These are phyloP conservation scores for Hydriomena furcata DNA, from an alignment of 2,888 invertebrate genomes.

Conservation along the genomic window DNA sequence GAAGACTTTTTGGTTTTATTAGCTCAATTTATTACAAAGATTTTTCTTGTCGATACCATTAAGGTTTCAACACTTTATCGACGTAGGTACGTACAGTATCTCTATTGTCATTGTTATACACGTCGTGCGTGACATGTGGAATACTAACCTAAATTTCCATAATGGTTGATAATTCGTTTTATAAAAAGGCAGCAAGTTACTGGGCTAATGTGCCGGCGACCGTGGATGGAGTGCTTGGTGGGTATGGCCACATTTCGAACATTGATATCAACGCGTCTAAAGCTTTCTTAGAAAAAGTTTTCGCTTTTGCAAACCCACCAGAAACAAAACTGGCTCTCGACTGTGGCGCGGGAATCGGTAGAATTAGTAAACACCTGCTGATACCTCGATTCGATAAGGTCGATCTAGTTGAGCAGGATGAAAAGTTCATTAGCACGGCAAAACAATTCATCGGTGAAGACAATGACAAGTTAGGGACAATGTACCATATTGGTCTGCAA, in stretches of 20 bases:
- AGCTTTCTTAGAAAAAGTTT: conserved; percentile 86
- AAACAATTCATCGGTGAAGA: conserved; percentile 70
- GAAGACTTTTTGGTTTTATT: too few species aligned
- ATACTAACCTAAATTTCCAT: conserved; percentile 19
- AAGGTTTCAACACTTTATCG: conserved; percentile 10
- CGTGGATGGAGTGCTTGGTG: conserved; percentile 96
- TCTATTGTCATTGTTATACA: conserved; percentile 12
- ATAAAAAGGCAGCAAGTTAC: conserved; percentile 90
- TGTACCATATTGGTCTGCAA: conserved; percentile 90
- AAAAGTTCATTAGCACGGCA: conserved; percentile 90
- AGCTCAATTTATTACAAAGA: too few species aligned
- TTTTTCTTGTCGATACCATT: conserved; percentile 9
- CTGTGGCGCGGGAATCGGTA: conserved; percentile 98
- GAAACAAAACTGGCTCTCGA: conserved; percentile 89
- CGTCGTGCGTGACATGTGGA: conserved; percentile 22
- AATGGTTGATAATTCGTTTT: conserved; percentile 78
- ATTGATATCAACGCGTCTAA: conserved; percentile 95
- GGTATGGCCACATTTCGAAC: conserved; percentile 93
- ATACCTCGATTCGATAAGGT: conserved; percentile 91
- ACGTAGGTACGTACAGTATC: neutral
- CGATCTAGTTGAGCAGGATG: conserved; percentile 96
- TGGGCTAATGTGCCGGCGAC: conserved; percentile 95
- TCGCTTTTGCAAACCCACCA: conserved; percentile 74
- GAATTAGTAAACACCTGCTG: conserved; percentile 93
- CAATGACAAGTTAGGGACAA: conserved; percentile 84